Conservation (phyloP, 2,888 invertebrate species). For the Acleris literana region DNA sequence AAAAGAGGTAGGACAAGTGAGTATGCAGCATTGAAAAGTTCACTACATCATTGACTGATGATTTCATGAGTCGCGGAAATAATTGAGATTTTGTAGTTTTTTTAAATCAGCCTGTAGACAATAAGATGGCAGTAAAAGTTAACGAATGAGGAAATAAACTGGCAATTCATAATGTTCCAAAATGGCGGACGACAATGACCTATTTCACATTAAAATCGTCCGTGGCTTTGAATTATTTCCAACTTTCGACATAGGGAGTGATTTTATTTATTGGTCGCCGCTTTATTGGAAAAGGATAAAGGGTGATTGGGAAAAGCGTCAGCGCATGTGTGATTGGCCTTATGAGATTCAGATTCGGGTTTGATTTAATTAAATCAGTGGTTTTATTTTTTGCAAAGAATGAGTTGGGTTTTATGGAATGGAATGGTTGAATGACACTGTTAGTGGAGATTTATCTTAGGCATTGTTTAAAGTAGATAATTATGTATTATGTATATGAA, state of each 20-base stretch:
- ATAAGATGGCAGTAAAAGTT: not conserved
- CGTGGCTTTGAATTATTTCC: slow-evolving; percentile 8
- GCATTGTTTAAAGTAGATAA: no score
- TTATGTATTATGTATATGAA: no score
- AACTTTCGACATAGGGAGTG: not conserved
- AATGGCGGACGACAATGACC: slow-evolving; percentile 23
- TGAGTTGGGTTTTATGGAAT: not conserved
- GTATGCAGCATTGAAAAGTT: no score
- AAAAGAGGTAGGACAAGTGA: no score
- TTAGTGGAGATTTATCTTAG: no score
- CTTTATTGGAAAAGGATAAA: not conserved
- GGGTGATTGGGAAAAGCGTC: slow-evolving; percentile 1
- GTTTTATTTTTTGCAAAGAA: not conserved
- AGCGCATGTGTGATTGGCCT: not conserved
- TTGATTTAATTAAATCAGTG: not conserved
- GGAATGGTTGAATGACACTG: not conserved
- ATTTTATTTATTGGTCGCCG: not conserved
- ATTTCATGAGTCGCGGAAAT: no score
- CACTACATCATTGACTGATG: no score
- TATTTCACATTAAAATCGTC: slow-evolving; percentile 20
- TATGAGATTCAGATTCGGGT: not conserved
- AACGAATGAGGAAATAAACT: slow-evolving; percentile 18
- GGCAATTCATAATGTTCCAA: slow-evolving; percentile 29
- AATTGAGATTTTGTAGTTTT: no score
- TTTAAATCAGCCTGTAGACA: no score